A percentile compares a stretch with the other conserved stretches of the same genome.
Evolutionary conservation across 2,888 invertebrate species (phyloP).

Genomic region (Spodoptera exigua): DNA sequence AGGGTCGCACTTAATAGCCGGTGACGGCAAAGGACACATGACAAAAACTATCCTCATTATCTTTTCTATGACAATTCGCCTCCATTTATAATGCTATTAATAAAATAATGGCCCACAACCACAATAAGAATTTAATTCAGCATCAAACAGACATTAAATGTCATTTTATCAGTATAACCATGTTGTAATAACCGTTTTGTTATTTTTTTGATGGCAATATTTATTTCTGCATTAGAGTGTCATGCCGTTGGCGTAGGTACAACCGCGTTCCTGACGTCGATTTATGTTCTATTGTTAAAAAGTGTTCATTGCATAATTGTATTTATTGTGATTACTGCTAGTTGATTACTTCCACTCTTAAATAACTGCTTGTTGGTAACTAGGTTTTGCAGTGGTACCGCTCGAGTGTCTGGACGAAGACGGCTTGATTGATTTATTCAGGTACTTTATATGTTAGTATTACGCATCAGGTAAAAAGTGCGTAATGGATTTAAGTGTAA

Average conservation of each 20-base stretch:
- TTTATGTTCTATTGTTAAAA: constrained; percentile 69
- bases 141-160: constrained; percentile 84
- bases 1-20: constrained; percentile 65
- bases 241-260: constrained; percentile 50
- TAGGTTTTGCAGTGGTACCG: constrained; percentile 28
- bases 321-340: constrained; percentile 42
- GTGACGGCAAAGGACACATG: constrained; percentile 75
- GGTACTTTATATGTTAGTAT: constrained; percentile 24
- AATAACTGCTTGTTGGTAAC: constrained; percentile 41
- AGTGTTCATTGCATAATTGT: constrained; percentile 61
- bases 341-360: constrained; percentile 36
- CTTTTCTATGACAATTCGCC: constrained; percentile 74
- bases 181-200: constrained; percentile 69
- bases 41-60: constrained; percentile 82
- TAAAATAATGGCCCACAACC: constrained; percentile 76
- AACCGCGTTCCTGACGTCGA: constrained; percentile 64
- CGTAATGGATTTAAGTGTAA: constrained; percentile 26
- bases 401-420: constrained; percentile 37
- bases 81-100: constrained; percentile 88
- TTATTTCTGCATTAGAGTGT: constrained; percentile 80
- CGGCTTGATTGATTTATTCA: constrained; percentile 48
- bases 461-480: constrained; percentile 25
- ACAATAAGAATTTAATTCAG: constrained; percentile 74
- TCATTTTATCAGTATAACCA: constrained; percentile 80
- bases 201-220: constrained; percentile 66